Base-by-base conservation (phyloP, 2,797 vertebrate genomes). In the Mormyrus proboscirostris region DNA sequence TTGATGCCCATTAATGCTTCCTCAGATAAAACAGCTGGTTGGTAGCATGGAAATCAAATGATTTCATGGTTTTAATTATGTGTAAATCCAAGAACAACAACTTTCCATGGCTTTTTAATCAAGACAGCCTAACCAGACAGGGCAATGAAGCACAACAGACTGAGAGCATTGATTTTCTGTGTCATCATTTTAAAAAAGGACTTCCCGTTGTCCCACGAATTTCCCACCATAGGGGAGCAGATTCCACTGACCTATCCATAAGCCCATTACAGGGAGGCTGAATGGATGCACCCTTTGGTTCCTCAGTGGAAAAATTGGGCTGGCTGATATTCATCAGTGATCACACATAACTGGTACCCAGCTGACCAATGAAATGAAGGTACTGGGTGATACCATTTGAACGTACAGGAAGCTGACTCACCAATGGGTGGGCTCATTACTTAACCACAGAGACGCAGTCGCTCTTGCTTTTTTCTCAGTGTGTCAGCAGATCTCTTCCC, bases 1-100 rank as follows among this genome's bases (percentile, higher is more conserved):
- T 25, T 86, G 49, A 53, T 55, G 84, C 25, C 57, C 84, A 86
- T 86, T 86, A 86, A 29, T 50, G 51, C n/a, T 86, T 53, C 22
- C 25, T 12, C 25, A 33, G 25, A 53, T 53, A 86, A 65, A 88
- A 50, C 62, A 88, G 55, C 87, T 88, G 87, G 44, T n/a, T 41
- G 33, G 59, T 50, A 50, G 62, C 62, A 88, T 33, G 59, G 44
- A 88, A 88, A 33, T 49, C 59, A 73, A 53, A 88, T 69, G 33
- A 49, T 49, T 69, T 88, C 55, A 57, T 41, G 25, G 29, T 87
- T 65, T 86, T 86, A 29, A 86, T 55, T 55, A 76, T 41, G 69
- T 76, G 29, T 87, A 62, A 87, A 55, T 62, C 51, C 9, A 88
- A 22, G 19, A 83, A 83, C 38, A 83, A 49, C 79, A 83, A 53